A percentile compares a stretch with the other conserved stretches of the same genome.
Evolutionary conservation across 2,113 vertebrate genomes (phyloP).

Genomic region (Danio rerio): DNA sequence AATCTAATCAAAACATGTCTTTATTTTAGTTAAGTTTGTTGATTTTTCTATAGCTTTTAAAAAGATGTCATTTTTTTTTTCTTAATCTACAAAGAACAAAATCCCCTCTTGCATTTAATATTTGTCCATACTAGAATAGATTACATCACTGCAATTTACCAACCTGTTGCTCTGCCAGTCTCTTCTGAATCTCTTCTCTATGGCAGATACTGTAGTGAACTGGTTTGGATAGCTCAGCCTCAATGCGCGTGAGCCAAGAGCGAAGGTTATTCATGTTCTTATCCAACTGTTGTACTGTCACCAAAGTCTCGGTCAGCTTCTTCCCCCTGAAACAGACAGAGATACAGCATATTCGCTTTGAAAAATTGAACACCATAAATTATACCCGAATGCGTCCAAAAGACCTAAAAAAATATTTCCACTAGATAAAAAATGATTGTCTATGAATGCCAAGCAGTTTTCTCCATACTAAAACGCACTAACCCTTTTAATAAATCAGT

Average conservation of each 20-base stretch:
- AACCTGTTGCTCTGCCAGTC: conserved; percentile 94
- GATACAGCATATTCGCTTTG: neutral
- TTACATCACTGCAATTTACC: neutral
- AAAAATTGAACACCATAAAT: neutral
- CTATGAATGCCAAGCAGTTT: neutral
- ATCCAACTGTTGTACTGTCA: conserved; percentile 87
- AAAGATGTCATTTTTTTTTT: too few species aligned
- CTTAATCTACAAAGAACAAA: too few species aligned
- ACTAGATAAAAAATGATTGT: neutral
- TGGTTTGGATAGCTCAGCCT: conserved; percentile 88
- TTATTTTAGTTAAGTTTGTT: too few species aligned
- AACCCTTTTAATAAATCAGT: neutral
- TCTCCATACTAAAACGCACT: neutral
- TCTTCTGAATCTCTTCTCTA: conserved; percentile 92
- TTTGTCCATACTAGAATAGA: too few species aligned
- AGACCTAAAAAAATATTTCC: neutral
- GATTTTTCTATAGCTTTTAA: too few species aligned
- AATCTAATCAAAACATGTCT: too few species aligned
- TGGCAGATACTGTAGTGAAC: conserved; percentile 89
- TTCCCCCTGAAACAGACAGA: conserved; percentile 81
- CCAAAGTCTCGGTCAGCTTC: conserved; percentile 91
- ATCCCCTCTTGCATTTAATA: too few species aligned
- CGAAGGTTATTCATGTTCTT: conserved; percentile 94
- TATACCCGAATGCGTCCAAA: neutral
- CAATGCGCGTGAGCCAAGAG: conserved; percentile 88